phyloP scores from a whole-genome alignment of 1,140 invertebrate genomes.

The Leptinotarsa lineolata region DNA sequence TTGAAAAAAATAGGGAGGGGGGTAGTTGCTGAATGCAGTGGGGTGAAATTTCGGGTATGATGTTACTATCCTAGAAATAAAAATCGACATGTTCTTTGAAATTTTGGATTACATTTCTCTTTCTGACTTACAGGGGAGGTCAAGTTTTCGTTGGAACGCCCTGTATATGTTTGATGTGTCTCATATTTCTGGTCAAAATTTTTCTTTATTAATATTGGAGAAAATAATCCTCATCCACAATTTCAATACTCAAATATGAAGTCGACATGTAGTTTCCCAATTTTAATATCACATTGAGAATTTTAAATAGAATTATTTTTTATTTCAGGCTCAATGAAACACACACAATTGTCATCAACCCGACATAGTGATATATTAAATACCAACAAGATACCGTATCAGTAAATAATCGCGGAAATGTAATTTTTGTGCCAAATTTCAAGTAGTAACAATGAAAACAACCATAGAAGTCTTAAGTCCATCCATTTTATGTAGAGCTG shows the following conservation, averaged over 20 bases:
- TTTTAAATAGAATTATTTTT: conserved; percentile 9
- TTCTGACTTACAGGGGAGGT: too few species aligned
- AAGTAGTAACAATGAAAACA: conserved; percentile 30
- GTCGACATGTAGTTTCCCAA: neutral
- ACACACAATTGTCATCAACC: conserved; percentile 49
- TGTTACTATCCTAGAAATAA: too few species aligned
- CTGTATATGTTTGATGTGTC: too few species aligned
- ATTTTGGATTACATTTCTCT: too few species aligned
- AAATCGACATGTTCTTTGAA: too few species aligned
- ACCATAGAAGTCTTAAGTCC: conserved; percentile 29
- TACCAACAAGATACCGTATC: conserved; percentile 26
- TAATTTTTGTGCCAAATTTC: conserved; percentile 48
- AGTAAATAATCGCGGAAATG: conserved; percentile 28
- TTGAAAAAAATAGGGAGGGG: too few species aligned
- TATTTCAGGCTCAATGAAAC: conserved; percentile 49
- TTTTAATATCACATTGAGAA: neutral
- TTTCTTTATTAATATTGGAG: neutral
- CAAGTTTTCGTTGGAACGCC: too few species aligned
- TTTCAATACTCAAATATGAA: neutral
- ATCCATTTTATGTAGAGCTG: conserved; percentile 29
- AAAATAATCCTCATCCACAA: neutral
- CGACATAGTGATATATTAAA: conserved; percentile 50
- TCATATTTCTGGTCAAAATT: too few species aligned
- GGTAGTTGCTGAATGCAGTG: too few species aligned
- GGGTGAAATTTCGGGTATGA: too few species aligned